Evolutionary conservation across 2,888 invertebrate genomes (phyloP).

Genomic region (Cantharis nigra): DNA sequence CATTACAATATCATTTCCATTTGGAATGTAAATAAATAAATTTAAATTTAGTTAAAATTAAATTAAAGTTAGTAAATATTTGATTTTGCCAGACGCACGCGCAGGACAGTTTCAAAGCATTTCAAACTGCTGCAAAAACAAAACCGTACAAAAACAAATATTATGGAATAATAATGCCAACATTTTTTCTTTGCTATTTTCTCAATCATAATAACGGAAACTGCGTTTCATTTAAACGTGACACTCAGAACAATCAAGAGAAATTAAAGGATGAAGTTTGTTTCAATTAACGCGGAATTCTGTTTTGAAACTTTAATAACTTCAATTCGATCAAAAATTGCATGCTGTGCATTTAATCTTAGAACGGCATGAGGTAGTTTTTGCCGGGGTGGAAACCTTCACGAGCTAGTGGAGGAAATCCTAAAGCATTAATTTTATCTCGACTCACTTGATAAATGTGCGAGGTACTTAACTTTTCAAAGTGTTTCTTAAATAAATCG

Average conservation of each 20-base stretch:
- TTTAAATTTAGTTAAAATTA: too few species aligned
- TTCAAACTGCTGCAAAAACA: too few species aligned
- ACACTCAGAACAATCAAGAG: neutral
- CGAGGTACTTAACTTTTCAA: neutral
- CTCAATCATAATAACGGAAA: too few species aligned
- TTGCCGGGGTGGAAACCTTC: neutral
- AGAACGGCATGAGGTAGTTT: neutral
- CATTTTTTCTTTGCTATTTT: too few species aligned
- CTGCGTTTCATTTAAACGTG: neutral
- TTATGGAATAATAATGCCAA: too few species aligned
- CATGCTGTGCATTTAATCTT: neutral
- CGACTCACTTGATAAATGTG: neutral
- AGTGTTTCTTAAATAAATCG: neutral
- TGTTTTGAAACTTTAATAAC: neutral
- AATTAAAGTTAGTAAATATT: too few species aligned
- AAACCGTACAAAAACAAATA: too few species aligned
- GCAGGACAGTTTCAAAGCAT: too few species aligned
- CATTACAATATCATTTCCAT: too few species aligned
- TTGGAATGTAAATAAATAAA: too few species aligned
- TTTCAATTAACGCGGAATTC: neutral
- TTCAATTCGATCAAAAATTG: neutral
- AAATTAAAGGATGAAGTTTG: neutral
- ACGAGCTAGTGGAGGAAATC: neutral
- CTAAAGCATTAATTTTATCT: constrained; percentile 1
- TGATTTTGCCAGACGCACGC: too few species aligned